These are phyloP conservation scores for Lacanobia wlatinum DNA, from an alignment of 2,888 invertebrate genomes.

Conservation along the genomic window DNA sequence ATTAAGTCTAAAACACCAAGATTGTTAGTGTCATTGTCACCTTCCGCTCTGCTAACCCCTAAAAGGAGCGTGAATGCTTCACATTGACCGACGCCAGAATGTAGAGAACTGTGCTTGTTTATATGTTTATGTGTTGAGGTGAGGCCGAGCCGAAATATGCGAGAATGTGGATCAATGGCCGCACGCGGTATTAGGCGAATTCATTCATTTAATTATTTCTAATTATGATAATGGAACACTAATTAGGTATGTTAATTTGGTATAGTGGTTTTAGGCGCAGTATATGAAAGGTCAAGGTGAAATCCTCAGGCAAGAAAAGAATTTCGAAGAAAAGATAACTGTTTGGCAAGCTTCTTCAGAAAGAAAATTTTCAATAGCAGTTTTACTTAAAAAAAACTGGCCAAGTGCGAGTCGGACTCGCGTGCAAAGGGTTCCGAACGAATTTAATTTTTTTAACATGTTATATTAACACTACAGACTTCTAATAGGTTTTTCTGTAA, in stretches of 20 bases:
- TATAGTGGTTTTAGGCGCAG: not conserved
- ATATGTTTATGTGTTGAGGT: not conserved
- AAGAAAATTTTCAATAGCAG: not conserved
- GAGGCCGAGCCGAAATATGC: conserved; percentile 1
- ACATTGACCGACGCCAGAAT: not conserved
- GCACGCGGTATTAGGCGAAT: not conserved
- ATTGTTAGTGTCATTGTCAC: conserved; percentile 14
- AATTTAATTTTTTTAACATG: no score
- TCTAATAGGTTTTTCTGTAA: no score
- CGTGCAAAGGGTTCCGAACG: no score
- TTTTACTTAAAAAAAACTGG: not conserved
- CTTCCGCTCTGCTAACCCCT: conserved; percentile 15
- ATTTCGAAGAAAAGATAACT: not conserved
- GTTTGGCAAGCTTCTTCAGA: not conserved
- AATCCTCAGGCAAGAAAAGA: not conserved
- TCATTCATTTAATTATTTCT: conserved; percentile 1
- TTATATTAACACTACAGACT: no score
- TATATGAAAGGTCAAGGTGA: not conserved
- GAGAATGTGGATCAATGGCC: not conserved
- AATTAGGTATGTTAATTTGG: not conserved
- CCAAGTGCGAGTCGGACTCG: no score
- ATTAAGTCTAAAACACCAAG: not conserved
- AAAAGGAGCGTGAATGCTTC: not conserved
- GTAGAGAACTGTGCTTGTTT: not conserved
- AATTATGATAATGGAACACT: not conserved